These are phyloP conservation scores for Panthera uncia DNA, from an alignment of 2,113 vertebrate genomes.

Conservation along the genomic window DNA sequence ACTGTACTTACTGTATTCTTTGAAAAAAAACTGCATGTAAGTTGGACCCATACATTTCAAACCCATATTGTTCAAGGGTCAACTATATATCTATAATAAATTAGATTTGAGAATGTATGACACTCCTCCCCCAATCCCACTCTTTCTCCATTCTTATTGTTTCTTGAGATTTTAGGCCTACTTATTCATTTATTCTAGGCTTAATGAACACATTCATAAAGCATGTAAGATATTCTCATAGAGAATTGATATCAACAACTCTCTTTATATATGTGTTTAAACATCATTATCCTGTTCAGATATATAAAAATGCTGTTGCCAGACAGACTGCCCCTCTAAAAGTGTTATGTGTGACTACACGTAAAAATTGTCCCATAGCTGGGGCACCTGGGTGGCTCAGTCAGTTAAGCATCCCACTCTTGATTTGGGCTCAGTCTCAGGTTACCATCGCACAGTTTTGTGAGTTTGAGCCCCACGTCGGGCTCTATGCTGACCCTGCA, in stretches of 20 bases:
- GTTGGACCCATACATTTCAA: no score
- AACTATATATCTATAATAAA: background rate
- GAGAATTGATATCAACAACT: background rate
- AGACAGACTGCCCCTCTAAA: background rate
- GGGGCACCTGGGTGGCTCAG: no score
- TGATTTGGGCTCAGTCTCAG: no score
- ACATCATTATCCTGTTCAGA: slow-evolving; percentile 41
- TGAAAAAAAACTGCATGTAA: no score
- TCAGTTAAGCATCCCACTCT: no score
- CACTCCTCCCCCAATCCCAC: background rate
- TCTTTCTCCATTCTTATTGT: background rate
- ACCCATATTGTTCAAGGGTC: no score
- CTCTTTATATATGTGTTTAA: slow-evolving; percentile 17
- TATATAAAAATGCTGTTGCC: slow-evolving; percentile 1
- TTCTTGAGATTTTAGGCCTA: slow-evolving; percentile 16
- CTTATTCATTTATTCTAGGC: background rate
- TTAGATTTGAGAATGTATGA: background rate
- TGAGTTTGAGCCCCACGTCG: no score
- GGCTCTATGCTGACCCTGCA: no score
- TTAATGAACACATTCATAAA: background rate
- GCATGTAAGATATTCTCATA: background rate
- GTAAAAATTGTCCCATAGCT: background rate
- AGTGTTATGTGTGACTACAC: background rate
- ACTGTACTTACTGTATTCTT: no score
- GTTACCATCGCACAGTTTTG: no score